These are phyloP conservation scores for Frankliniella fusca DNA, from an alignment of 2,888 invertebrate species.

Conservation along the genomic window DNA sequence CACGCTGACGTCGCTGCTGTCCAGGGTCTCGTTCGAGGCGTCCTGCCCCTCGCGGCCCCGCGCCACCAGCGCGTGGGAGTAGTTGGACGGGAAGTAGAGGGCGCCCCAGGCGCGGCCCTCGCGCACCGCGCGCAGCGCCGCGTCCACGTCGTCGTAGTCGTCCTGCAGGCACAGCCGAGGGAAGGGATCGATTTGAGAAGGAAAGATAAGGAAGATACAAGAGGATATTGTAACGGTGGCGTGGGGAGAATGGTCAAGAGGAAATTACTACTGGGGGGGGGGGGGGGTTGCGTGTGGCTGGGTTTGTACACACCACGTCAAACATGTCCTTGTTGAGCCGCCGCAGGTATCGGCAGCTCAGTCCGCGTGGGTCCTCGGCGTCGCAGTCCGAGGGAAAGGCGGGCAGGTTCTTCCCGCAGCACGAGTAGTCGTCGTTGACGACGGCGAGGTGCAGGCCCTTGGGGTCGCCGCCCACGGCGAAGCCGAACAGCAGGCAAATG, in stretches of 20 bases:
- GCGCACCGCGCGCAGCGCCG: slow-evolving; percentile 30
- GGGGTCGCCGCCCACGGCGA: slow-evolving; percentile 74
- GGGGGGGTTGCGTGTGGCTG: neutral
- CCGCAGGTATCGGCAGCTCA: slow-evolving; percentile 2
- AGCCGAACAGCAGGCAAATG: slow-evolving; percentile 73
- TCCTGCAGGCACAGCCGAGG: neutral
- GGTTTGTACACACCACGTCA: neutral
- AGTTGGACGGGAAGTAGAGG: slow-evolving; percentile 7
- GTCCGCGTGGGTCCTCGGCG: neutral
- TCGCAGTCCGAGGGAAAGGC: neutral
- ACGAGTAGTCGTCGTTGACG: slow-evolving; percentile 66
- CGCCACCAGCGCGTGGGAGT: slow-evolving; percentile 50
- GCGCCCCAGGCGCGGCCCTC: neutral
- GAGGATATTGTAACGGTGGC: too few relatives aligned
- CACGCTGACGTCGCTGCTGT: slow-evolving; percentile 59
- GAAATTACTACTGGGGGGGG: neutral
- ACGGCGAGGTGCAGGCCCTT: slow-evolving; percentile 67
- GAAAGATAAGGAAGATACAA: too few relatives aligned
- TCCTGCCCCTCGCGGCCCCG: slow-evolving; percentile 54
- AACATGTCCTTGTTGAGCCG: slow-evolving; percentile 1
- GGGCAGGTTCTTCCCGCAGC: neutral
- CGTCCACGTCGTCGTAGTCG: neutral
- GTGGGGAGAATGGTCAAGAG: too few relatives aligned
- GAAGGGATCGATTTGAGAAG: neutral
- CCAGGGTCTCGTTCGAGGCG: slow-evolving; percentile 46